These are phyloP conservation scores for Aphelenchoides fujianensis DNA, from an alignment of 1,140 invertebrate species.

Conservation along the genomic window DNA sequence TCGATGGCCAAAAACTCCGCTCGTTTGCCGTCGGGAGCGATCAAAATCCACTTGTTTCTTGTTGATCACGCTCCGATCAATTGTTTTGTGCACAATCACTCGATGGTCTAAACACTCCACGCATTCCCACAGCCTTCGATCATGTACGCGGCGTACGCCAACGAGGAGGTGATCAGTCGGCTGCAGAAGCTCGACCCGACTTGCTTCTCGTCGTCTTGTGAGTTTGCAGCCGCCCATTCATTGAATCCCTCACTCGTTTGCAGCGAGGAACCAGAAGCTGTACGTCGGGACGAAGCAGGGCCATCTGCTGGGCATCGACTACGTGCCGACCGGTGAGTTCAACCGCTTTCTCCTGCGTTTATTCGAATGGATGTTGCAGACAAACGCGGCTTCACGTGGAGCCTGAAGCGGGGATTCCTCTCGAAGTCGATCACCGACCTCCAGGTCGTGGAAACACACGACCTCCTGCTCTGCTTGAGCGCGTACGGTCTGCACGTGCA, in stretches of 20 bases:
- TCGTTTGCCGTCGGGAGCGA: not conserved
- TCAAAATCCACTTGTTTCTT: no score
- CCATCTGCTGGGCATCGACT: constrained; percentile 42
- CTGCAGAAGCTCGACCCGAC: constrained; percentile 41
- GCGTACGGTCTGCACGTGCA: constrained; percentile 34
- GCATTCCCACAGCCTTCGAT: no score
- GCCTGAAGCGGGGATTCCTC: constrained; percentile 37
- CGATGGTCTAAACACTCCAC: no score
- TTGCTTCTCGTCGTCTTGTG: constrained; percentile 36
- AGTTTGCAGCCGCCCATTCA: constrained; percentile 14
- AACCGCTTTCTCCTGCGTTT: constrained; percentile 4
- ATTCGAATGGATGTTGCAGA: constrained; percentile 22
- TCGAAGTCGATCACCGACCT: constrained; percentile 42
- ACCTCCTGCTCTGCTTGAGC: constrained; percentile 42
- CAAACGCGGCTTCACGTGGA: constrained; percentile 35
- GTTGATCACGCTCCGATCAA: no score
- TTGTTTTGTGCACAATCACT: no score
- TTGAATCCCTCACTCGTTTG: constrained; percentile 15
- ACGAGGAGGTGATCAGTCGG: constrained; percentile 46
- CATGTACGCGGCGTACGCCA: constrained; percentile 45
- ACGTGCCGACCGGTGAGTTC: constrained; percentile 7
- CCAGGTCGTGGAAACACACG: constrained; percentile 35
- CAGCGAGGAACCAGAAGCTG: constrained; percentile 43
- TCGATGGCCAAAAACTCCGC: not conserved
- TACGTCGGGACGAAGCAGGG: constrained; percentile 45